phyloP scores from a whole-genome alignment of 1,140 invertebrate genomes.

The Metopolophium dirhodum region DNA sequence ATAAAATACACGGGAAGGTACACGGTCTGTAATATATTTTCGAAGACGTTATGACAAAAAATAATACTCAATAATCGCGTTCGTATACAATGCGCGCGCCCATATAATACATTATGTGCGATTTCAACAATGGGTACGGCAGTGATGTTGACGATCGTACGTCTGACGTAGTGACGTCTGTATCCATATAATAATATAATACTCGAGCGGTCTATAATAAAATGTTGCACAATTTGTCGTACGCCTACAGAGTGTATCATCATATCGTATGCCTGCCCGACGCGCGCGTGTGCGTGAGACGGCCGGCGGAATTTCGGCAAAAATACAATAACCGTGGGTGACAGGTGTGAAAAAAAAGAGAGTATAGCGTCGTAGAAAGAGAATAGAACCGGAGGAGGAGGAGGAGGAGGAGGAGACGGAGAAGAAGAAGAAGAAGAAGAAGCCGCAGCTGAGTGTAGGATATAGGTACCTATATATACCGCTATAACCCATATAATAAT shows the following conservation, averaged over 20 bases:
- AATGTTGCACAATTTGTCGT: conserved; percentile 1
- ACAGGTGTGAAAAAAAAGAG: conserved; percentile 43
- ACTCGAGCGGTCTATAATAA: background rate
- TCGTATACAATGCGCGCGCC: background rate
- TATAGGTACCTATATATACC: background rate
- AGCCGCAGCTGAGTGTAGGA: conserved; percentile 48
- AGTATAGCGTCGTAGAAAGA: background rate
- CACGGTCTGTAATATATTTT: background rate
- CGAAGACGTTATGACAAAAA: background rate
- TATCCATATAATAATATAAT: conserved; percentile 8
- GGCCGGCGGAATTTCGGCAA: background rate
- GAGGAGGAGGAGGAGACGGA: background rate
- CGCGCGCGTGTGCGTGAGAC: background rate
- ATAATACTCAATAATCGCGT: background rate
- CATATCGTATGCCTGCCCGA: background rate
- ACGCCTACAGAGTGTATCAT: background rate
- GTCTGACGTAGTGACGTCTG: background rate
- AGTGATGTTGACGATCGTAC: background rate
- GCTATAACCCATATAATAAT: background rate
- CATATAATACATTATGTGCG: too few relatives aligned
- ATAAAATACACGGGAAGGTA: background rate
- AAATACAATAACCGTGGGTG: conserved; percentile 32
- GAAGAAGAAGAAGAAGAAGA: conserved; percentile 30
- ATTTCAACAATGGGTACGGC: background rate
- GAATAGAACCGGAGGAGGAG: background rate